Evolutionary conservation across 2,888 invertebrate genomes (phyloP).

Genomic region (Leptopterna dolabrata): DNA sequence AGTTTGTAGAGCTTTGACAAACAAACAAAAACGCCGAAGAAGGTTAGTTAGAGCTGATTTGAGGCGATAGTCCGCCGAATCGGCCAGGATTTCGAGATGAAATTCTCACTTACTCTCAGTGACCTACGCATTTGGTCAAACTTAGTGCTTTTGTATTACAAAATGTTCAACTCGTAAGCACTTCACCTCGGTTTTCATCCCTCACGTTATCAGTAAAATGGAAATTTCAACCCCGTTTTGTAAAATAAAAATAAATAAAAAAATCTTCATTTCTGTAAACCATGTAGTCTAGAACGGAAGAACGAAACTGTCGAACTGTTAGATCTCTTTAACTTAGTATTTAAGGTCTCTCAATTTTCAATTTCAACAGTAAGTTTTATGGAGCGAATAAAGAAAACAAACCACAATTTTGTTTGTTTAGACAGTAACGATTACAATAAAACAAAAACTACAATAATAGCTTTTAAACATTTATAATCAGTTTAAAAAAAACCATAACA

Average conservation of each 20-base stretch:
- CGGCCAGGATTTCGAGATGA: not conserved
- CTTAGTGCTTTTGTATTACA: not conserved
- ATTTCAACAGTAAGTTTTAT: not conserved
- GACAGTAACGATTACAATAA: not conserved
- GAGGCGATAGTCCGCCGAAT: not conserved
- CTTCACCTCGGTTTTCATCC: not conserved
- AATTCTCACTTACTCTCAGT: not conserved
- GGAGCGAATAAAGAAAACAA: not conserved
- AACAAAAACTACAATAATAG: conserved; percentile 16
- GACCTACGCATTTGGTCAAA: not conserved
- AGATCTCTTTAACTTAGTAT: conserved; percentile 9
- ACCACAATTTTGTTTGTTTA: not conserved
- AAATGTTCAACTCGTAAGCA: not conserved
- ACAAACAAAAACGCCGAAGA: not conserved
- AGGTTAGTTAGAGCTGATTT: not conserved
- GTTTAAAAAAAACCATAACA: conserved; percentile 4
- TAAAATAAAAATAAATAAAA: no score
- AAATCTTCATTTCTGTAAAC: not conserved
- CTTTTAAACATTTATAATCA: conserved; percentile 11
- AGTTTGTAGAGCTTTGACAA: not conserved
- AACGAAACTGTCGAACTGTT: conserved; percentile 44
- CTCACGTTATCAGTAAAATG: not conserved
- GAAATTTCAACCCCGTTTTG: not conserved
- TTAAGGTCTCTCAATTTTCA: conserved; percentile 19
- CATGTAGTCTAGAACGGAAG: conserved; percentile 18